These are phyloP conservation scores for Beaufortia kweichowensis DNA, from an alignment of 2,113 vertebrate genomes.

Conservation along the genomic window DNA sequence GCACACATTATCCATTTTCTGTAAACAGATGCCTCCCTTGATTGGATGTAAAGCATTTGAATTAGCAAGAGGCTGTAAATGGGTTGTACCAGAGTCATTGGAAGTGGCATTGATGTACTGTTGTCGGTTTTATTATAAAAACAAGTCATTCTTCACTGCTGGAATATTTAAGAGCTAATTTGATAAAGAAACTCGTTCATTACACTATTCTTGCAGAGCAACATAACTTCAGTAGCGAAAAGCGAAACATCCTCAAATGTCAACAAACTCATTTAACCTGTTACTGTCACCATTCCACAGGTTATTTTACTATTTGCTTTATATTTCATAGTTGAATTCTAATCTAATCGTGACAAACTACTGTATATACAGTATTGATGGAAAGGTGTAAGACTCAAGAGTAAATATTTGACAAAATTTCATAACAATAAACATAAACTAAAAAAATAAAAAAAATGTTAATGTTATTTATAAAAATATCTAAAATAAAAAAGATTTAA, in stretches of 20 bases:
- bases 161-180: constrained; percentile 2
- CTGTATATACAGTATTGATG: too few relatives aligned
- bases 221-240: not conserved
- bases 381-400: too few relatives aligned
- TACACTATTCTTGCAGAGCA: not conserved
- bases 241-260: not conserved
- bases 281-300: too few relatives aligned
- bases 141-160: constrained; percentile 33
- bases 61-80: constrained; percentile 48
- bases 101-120: constrained; percentile 43
- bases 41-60: constrained; percentile 44
- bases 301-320: too few relatives aligned
- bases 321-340: too few relatives aligned
- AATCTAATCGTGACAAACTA: too few relatives aligned
- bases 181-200: constrained; percentile 16
- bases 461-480: too few relatives aligned
- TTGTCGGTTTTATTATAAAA: constrained; percentile 30
- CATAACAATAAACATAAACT: too few relatives aligned
- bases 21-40: constrained; percentile 45
- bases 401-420: too few relatives aligned
- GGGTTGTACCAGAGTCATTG: constrained; percentile 40
- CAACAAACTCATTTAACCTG: not conserved
- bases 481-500: too few relatives aligned
- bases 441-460: too few relatives aligned
- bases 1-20: constrained; percentile 36